phyloP scores from a whole-genome alignment of 2,888 invertebrate genomes.

The Aleiodes leptofemur region DNA sequence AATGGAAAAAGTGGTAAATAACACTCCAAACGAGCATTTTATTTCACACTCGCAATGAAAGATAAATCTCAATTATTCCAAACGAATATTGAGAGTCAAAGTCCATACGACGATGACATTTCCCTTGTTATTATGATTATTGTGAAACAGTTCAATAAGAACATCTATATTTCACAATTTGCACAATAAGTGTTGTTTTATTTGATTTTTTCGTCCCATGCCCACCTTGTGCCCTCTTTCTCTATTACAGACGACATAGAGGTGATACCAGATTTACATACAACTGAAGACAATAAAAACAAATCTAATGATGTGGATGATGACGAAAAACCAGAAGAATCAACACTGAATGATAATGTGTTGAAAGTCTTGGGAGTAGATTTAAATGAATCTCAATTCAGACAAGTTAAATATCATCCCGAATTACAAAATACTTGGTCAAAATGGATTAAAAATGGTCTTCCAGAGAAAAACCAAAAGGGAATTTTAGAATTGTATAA shows the following conservation, averaged over 20 bases:
- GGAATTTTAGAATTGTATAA: slow-evolving; percentile 41
- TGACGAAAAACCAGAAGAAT: no score
- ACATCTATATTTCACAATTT: no score
- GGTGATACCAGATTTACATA: no score
- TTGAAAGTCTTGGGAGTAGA: slow-evolving; percentile 43
- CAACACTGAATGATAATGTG: no score
- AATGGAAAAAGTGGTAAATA: background rate
- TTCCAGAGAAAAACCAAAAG: slow-evolving; percentile 49
- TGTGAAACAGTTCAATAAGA: no score
- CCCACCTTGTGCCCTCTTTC: no score
- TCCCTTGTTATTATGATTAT: no score
- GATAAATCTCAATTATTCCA: background rate
- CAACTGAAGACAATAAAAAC: no score
- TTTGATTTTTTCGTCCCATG: no score
- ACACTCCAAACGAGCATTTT: no score
- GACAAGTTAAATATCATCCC: slow-evolving; percentile 42
- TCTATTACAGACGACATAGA: background rate
- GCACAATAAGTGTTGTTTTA: background rate
- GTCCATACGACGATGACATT: slow-evolving; percentile 26
- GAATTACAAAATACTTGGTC: slow-evolving; percentile 52
- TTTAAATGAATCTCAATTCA: slow-evolving; percentile 38
- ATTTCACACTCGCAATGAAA: no score
- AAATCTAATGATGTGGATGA: no score
- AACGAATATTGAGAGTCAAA: slow-evolving; percentile 32
- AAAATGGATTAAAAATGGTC: slow-evolving; percentile 62